Conservation (phyloP, 2,113 vertebrate genomes). For the Chrysochloris asiatica region DNA sequence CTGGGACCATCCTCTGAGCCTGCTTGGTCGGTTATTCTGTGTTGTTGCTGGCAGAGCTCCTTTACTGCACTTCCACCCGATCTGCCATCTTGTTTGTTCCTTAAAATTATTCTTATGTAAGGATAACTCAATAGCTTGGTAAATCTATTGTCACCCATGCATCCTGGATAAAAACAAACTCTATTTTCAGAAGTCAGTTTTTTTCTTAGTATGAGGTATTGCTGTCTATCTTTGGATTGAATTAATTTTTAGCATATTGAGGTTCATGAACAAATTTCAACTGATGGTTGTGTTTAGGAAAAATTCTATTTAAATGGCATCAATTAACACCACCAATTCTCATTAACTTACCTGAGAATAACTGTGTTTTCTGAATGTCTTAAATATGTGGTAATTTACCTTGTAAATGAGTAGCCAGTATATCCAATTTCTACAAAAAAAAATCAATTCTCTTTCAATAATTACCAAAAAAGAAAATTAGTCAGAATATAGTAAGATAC, state of each 20-base stretch:
- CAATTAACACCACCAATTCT: background rate
- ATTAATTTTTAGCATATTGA: background rate
- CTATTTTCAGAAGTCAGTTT: constrained; percentile 17
- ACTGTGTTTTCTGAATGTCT: background rate
- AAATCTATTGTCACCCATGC: background rate
- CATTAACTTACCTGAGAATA: background rate
- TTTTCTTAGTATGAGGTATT: background rate
- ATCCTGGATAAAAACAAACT: background rate
- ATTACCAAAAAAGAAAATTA: background rate
- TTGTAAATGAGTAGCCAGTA: background rate
- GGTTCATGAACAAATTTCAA: background rate
- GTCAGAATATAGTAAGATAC: background rate
- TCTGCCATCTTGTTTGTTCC: no score
- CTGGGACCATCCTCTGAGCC: no score
- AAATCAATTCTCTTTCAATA: background rate
- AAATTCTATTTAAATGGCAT: background rate
- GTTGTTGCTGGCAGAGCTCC: no score
- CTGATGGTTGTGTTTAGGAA: background rate
- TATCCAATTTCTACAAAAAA: background rate
- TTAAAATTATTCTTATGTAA: background rate
- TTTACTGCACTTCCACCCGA: no score
- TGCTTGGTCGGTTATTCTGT: no score
- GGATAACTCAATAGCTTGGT: background rate
- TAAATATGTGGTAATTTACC: background rate
- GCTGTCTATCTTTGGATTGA: background rate